phyloP scores from a whole-genome alignment of 2,113 vertebrate species.

The Phyllostomus discolor region DNA sequence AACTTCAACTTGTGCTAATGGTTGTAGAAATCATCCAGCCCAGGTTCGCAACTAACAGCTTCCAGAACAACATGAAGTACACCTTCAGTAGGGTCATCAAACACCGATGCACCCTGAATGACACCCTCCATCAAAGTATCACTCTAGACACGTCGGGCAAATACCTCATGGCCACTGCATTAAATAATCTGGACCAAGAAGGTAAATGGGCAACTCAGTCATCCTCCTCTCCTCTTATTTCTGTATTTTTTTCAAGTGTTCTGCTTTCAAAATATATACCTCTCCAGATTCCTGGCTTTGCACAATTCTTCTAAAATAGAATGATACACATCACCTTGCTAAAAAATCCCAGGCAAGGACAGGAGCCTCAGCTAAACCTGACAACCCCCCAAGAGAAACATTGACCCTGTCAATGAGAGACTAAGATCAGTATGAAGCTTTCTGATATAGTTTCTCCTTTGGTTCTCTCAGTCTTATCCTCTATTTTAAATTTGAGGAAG shows the following conservation, averaged over 20 bases:
- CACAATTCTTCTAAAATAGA: not conserved
- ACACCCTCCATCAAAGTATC: conserved; percentile 14
- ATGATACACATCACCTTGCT: not conserved
- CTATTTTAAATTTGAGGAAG: not conserved
- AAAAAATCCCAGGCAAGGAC: not conserved
- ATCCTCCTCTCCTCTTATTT: not conserved
- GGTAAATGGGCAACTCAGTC: conserved; percentile 1
- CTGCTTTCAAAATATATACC: not conserved
- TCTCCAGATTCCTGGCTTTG: not conserved
- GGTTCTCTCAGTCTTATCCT: not conserved
- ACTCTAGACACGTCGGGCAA: rapidly evolving
- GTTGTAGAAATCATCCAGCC: conserved; percentile 45
- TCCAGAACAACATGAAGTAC: not conserved
- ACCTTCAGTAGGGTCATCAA: not conserved
- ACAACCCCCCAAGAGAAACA: not conserved
- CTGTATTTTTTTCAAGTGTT: not conserved
- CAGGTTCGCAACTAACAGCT: not conserved
- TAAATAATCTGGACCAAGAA: not conserved
- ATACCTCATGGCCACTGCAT: not conserved
- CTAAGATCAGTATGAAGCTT: not conserved
- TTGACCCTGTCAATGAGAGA: not conserved
- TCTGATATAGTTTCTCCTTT: not conserved
- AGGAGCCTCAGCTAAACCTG: not conserved
- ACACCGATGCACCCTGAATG: not conserved
- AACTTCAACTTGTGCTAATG: conserved; percentile 38